phyloP scores from a whole-genome alignment of 1,140 invertebrate species.

The Sinonovacula constricta region DNA sequence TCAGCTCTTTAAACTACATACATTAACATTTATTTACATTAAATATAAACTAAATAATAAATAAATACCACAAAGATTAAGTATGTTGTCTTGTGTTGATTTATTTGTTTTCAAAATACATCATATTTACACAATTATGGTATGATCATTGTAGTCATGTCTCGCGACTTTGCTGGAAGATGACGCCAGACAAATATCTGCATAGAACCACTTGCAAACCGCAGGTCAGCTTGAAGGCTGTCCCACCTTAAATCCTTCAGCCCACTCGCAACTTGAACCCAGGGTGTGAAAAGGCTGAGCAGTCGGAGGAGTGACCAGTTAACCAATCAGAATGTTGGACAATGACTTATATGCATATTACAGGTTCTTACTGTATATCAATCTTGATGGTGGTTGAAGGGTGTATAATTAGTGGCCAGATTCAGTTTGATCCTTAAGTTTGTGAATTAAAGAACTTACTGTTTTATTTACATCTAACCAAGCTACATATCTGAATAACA shows the following conservation, averaged over 20 bases:
- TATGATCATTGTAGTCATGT: too few species aligned
- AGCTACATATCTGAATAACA: background rate
- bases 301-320: too few species aligned
- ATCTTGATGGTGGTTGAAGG: background rate
- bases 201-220: too few species aligned
- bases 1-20: too few species aligned
- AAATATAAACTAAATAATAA: background rate
- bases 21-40: background rate
- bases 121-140: background rate
- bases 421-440: background rate
- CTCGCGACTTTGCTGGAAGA: too few species aligned
- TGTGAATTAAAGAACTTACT: background rate
- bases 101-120: background rate
- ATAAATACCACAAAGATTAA: background rate
- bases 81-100: background rate
- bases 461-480: background rate
- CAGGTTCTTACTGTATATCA: background rate
- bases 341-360: too few species aligned
- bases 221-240: too few species aligned
- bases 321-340: too few species aligned
- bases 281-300: too few species aligned
- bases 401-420: background rate
- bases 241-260: too few species aligned
- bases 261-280: too few species aligned
- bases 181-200: too few species aligned